Percentiles rank a stretch among this genome's conserved stretches.
phyloP scores from a whole-genome alignment of 2,888 invertebrate species.

The Lamellibrachia columna region DNA sequence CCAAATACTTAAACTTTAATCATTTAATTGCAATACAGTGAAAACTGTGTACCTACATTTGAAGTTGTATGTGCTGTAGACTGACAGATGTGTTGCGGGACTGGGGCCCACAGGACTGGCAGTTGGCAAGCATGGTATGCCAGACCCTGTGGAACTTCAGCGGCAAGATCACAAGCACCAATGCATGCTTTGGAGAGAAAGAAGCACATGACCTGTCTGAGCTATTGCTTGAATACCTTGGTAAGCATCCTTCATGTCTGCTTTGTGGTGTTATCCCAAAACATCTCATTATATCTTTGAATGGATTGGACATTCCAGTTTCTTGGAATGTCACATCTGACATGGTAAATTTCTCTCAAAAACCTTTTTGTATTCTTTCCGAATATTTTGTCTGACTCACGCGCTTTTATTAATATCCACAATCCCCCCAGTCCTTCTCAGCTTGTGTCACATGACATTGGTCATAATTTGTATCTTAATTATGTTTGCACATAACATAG shows the following conservation, averaged over 20 bases:
- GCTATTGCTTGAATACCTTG: slow-evolving; percentile 37
- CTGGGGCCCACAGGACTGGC: slow-evolving; percentile 75
- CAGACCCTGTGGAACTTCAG: slow-evolving; percentile 80
- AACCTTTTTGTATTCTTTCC: no score
- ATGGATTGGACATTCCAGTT: no score
- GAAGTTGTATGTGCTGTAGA: slow-evolving; percentile 50
- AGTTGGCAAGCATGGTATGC: slow-evolving; percentile 78
- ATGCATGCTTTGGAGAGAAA: slow-evolving; percentile 57
- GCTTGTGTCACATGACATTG: not conserved
- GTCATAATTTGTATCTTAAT: not conserved
- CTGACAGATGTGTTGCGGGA: slow-evolving; percentile 71
- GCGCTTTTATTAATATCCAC: not conserved
- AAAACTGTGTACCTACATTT: no score
- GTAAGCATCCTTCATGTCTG: slow-evolving; percentile 26
- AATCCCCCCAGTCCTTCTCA: not conserved
- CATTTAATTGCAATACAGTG: no score
- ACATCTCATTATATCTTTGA: not conserved
- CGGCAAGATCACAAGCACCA: slow-evolving; percentile 59
- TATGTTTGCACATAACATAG: no score
- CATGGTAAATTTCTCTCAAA: no score
- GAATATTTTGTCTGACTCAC: no score
- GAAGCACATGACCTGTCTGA: slow-evolving; percentile 58
- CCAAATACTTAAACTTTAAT: no score
- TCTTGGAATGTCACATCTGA: no score
- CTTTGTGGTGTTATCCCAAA: not conserved